A percentile compares a stretch with the other conserved stretches of the same genome.
These are phyloP conservation scores for Thera obeliscata DNA, from an alignment of 2,888 invertebrate genomes.

Conservation along the genomic window DNA sequence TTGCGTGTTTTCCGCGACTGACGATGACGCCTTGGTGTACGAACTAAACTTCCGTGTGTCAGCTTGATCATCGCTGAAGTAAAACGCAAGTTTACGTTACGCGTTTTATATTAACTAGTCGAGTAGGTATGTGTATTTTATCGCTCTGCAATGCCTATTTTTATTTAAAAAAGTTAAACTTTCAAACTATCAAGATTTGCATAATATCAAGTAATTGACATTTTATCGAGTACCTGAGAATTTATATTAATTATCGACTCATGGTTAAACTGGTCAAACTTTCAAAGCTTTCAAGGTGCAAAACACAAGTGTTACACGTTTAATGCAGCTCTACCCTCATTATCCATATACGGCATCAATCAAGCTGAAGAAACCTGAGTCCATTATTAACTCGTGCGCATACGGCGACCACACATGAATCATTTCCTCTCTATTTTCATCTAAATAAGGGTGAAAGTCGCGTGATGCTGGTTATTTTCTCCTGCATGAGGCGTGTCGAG, in stretches of 20 bases:
- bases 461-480: constrained; percentile 21
- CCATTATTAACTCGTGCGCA: constrained; percentile 32
- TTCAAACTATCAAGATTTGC: not conserved
- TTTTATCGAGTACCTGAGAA: not conserved
- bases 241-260: not conserved
- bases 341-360: constrained; percentile 32
- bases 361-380: constrained; percentile 30
- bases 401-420: constrained; percentile 19
- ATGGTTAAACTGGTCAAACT: not conserved
- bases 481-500: constrained; percentile 21
- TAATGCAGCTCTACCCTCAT: constrained; percentile 22
- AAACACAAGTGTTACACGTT: constrained; percentile 1
- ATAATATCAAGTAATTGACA: not conserved
- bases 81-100: constrained; percentile 22
- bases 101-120: not conserved
- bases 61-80: constrained; percentile 29
- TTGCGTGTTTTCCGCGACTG: constrained; percentile 20
- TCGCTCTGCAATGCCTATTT: too few species aligned
- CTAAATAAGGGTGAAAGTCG: constrained; percentile 8
- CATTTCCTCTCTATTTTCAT: constrained; percentile 18
- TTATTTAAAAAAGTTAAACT: too few species aligned
- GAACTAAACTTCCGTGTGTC: constrained; percentile 30
- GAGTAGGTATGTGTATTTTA: not conserved
- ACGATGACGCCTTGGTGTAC: constrained; percentile 7
- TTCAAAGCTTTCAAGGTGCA: not conserved